Percentiles rank a stretch among this genome's conserved stretches.
Conservation (phyloP, 2,113 vertebrate genomes). For the Anser brachyrhynchus region DNA sequence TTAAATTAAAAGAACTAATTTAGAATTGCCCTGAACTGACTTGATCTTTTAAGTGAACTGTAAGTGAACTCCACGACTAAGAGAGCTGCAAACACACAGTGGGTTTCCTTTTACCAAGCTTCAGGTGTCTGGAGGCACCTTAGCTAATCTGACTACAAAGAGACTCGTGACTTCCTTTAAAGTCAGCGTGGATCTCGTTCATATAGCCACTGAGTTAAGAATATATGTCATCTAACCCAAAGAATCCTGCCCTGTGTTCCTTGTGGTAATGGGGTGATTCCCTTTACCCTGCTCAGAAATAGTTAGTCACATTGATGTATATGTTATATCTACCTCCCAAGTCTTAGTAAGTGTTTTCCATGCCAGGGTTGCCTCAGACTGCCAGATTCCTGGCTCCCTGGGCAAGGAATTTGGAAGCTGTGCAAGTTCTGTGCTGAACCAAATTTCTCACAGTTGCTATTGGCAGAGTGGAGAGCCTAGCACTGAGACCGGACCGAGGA, state of each 20-base stretch:
- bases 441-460: background rate
- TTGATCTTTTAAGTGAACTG: background rate
- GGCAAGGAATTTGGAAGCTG: background rate
- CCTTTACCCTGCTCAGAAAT: background rate
- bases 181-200: background rate
- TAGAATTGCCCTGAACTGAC: background rate
- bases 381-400: background rate
- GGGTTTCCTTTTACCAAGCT: background rate
- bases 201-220: background rate
- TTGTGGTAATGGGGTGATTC: fast-evolving
- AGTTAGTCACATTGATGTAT: background rate
- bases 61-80: background rate
- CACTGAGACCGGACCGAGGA: background rate
- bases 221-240: fast-evolving
- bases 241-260: background rate
- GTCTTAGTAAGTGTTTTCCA: background rate
- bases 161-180: background rate
- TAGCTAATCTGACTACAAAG: background rate
- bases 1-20: background rate
- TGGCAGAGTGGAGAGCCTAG: background rate
- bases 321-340: background rate
- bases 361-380: background rate
- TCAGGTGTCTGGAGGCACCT: background rate
- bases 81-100: background rate
- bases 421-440: background rate